Conservation (phyloP, 2,797 vertebrate genomes). For the Tolypeutes matacus region DNA sequence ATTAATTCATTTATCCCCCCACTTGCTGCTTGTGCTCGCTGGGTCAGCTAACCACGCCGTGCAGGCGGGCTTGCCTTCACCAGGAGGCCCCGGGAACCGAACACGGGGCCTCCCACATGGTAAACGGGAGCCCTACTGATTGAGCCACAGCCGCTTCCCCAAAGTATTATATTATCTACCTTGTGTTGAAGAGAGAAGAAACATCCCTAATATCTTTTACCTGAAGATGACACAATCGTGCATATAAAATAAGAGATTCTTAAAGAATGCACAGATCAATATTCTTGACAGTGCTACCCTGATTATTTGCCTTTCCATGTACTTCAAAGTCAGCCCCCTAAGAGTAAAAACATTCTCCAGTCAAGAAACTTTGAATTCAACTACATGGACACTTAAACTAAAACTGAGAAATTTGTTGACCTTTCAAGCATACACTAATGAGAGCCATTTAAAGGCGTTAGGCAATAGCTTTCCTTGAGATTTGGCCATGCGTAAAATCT, state of each 20-base stretch:
- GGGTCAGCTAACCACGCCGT: no score
- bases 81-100: no score
- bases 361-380: constrained; percentile 19
- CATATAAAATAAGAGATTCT: constrained; percentile 53
- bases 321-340: constrained; percentile 1
- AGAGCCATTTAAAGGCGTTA: constrained; percentile 17
- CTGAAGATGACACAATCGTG: neutral
- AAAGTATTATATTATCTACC: no score
- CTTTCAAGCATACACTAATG: constrained; percentile 45
- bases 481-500: neutral
- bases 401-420: constrained; percentile 11
- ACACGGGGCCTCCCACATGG: no score
- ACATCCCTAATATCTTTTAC: constrained; percentile 1
- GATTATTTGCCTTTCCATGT: neutral
- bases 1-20: no score
- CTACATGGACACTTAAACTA: neutral
- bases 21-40: no score
- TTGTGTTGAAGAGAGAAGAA: neutral
- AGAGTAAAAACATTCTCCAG: neutral
- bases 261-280: neutral
- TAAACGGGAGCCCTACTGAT: no score
- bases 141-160: no score
- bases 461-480: neutral
- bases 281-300: neutral
- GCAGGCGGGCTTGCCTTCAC: no score